A percentile compares a stretch with the other conserved stretches of the same genome.
Evolutionary conservation across 2,888 invertebrate species (phyloP).

Genomic region (Gymnocheta viridis): DNA sequence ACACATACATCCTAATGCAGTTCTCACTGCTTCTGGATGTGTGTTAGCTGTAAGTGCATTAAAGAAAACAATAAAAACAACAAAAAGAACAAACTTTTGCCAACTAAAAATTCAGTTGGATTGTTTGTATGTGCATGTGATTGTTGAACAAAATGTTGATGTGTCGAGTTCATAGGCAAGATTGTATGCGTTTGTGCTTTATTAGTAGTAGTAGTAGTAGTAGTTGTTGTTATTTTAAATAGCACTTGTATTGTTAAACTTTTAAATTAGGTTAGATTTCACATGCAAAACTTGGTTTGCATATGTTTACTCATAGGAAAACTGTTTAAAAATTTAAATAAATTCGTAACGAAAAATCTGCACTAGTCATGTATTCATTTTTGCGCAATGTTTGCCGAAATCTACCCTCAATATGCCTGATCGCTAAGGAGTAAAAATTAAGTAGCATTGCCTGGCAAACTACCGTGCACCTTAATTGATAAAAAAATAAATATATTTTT

Average conservation of each 20-base stretch:
- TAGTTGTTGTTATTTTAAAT: no score
- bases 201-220: background rate
- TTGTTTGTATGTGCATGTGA: background rate
- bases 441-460: no score
- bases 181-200: background rate
- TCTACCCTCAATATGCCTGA: no score
- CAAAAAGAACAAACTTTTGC: constrained; percentile 5
- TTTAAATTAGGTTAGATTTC: constrained; percentile 65
- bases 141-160: constrained; percentile 19
- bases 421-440: no score
- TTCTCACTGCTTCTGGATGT: background rate
- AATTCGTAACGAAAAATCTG: background rate
- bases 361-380: no score
- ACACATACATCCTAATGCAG: constrained; percentile 39
- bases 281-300: constrained; percentile 38
- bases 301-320: no score
- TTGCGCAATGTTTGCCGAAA: no score
- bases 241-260: constrained; percentile 42
- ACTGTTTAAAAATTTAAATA: background rate
- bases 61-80: constrained; percentile 10
- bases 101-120: constrained; percentile 18
- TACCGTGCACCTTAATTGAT: no score
- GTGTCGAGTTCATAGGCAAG: background rate
- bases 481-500: no score
- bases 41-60: background rate